A percentile compares a stretch with the other conserved stretches of the same genome.
These are phyloP conservation scores for Silurus meridionalis DNA, from an alignment of 2,113 vertebrate genomes.

Conservation along the genomic window DNA sequence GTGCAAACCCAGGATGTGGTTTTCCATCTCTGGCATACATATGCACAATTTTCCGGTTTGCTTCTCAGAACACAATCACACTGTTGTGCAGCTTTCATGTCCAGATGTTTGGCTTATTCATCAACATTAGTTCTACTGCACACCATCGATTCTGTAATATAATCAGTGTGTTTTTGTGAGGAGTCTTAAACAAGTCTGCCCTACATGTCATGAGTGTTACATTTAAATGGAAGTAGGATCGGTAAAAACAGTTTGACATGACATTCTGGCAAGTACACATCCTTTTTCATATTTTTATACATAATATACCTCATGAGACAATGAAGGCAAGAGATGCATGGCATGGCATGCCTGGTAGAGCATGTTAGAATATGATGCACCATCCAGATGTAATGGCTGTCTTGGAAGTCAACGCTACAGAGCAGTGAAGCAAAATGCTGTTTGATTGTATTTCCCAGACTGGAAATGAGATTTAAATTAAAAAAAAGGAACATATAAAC, in stretches of 20 bases:
- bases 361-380: conserved; percentile 16
- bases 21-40: conserved; percentile 36
- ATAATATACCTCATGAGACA: background rate
- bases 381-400: conserved; percentile 19
- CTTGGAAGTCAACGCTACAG: background rate
- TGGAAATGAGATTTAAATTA: background rate
- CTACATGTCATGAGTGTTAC: background rate
- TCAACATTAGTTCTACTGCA: conserved; percentile 5
- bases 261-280: background rate
- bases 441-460: background rate
- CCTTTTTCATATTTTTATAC: background rate
- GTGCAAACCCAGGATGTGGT: conserved; percentile 39
- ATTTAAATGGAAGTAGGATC: background rate
- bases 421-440: background rate
- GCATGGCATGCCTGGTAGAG: conserved; percentile 15
- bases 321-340: background rate
- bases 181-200: background rate
- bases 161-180: background rate
- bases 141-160: conserved; percentile 12
- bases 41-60: conserved; percentile 16
- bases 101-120: conserved; percentile 18
- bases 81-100: conserved; percentile 42
- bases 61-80: conserved; percentile 27
- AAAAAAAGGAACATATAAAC: background rate
- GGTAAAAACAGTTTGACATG: background rate